Conservation (phyloP, 2,113 vertebrate genomes). For the Lycocorax pyrrhopterus region DNA sequence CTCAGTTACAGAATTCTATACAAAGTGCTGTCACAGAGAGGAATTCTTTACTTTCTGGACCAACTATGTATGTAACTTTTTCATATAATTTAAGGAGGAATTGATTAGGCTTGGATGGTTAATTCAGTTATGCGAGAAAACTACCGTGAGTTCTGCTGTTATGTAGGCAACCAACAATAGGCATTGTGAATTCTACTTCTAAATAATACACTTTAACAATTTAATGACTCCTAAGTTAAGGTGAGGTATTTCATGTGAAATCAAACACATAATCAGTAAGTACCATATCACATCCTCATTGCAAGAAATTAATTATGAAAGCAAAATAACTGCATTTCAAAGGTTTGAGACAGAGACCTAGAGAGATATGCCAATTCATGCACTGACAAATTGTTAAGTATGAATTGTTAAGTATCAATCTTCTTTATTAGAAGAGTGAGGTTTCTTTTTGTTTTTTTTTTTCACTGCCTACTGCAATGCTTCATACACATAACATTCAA, state of each 20-base stretch:
- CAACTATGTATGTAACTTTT: neutral
- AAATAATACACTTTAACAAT: neutral
- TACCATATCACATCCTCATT: neutral
- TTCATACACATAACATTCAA: neutral
- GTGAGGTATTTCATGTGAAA: neutral
- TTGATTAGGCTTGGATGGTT: neutral
- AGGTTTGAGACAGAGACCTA: neutral
- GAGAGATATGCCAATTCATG: neutral
- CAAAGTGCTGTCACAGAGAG: neutral
- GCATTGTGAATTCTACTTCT: neutral
- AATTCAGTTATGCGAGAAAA: neutral
- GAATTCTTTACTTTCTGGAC: neutral
- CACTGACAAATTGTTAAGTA: neutral
- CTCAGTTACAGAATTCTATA: neutral
- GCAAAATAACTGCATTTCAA: neutral
- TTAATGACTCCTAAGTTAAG: neutral
- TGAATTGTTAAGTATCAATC: neutral
- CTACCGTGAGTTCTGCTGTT: neutral
- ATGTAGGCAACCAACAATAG: accelerated
- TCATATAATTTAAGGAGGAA: neutral
- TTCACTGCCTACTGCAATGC: neutral
- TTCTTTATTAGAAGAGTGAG: neutral
- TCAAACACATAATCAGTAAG: neutral
- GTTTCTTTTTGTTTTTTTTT: neutral
- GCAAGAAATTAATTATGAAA: neutral